A percentile compares a stretch with the other conserved stretches of the same genome.
Conservation (phyloP, 2,113 vertebrate species). For the Sminthopsis crassicaudata region DNA sequence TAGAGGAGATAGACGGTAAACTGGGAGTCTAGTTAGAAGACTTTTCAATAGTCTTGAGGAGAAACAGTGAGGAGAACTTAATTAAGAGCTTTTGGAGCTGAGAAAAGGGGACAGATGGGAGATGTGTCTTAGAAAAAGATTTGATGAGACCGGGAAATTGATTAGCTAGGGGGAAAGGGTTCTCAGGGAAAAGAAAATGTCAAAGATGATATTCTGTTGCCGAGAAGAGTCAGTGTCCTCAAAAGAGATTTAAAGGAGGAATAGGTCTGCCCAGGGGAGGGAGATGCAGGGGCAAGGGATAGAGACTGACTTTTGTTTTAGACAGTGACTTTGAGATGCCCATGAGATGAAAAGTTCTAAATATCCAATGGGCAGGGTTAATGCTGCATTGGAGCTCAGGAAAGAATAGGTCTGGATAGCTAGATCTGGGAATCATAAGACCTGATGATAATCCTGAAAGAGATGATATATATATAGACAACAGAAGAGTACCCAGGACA, state of each 20-base stretch:
- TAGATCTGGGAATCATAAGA: neutral
- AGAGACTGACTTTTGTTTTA: neutral
- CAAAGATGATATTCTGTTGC: neutral
- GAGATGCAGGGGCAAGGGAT: neutral
- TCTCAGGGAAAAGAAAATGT: neutral
- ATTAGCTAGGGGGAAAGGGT: neutral
- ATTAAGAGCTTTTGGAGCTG: neutral
- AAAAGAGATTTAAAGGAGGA: neutral
- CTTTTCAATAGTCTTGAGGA: neutral
- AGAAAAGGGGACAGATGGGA: neutral
- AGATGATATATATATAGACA: neutral
- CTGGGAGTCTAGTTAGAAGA: neutral
- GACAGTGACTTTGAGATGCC: neutral
- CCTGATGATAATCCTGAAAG: neutral
- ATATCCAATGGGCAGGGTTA: neutral
- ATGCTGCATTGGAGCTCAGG: neutral
- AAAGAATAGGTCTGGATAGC: neutral
- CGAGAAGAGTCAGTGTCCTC: neutral
- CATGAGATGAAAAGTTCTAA: neutral
- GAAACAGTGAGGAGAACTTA: neutral
- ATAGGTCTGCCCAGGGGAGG: neutral
- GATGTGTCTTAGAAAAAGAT: neutral
- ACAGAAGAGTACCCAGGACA: neutral
- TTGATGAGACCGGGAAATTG: neutral
- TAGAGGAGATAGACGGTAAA: neutral